Evolutionary conservation across 2,888 invertebrate genomes (phyloP).

Genomic region (Conchocele bisecta): DNA sequence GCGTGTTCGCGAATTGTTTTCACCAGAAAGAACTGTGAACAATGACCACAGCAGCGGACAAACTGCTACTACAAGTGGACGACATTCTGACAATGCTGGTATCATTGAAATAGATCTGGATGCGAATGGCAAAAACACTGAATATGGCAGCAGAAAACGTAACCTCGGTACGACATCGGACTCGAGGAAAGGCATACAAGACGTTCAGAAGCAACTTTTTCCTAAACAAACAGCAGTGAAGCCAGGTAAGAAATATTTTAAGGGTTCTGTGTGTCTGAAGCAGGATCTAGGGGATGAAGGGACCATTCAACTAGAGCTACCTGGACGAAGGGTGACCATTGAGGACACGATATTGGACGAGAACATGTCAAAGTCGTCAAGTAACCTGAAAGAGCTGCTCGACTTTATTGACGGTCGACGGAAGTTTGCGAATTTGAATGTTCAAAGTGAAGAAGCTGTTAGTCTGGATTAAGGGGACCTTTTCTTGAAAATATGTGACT

Average conservation of each 20-base stretch:
- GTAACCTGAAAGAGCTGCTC: constrained; percentile 61
- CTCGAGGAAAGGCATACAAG: too few species aligned
- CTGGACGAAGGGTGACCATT: constrained; percentile 67
- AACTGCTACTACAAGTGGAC: background rate
- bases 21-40: background rate
- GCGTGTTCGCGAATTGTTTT: background rate
- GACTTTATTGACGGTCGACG: constrained; percentile 50
- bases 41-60: background rate
- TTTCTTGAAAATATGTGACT: too few species aligned
- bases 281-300: constrained; percentile 70
- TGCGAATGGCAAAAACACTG: background rate
- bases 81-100: background rate
- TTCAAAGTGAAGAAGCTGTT: background rate
- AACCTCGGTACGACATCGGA: background rate
- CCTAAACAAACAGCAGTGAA: background rate
- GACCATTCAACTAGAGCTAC: constrained; percentile 66
- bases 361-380: constrained; percentile 60
- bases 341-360: constrained; percentile 63
- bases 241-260: constrained; percentile 18
- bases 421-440: constrained; percentile 10
- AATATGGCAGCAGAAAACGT: background rate
- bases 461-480: background rate
- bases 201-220: background rate
- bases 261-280: constrained; percentile 58
- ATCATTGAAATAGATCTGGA: too few species aligned